Base-by-base conservation (phyloP, 1,140 invertebrate genomes). In the Cheumatopsyche charites region DNA sequence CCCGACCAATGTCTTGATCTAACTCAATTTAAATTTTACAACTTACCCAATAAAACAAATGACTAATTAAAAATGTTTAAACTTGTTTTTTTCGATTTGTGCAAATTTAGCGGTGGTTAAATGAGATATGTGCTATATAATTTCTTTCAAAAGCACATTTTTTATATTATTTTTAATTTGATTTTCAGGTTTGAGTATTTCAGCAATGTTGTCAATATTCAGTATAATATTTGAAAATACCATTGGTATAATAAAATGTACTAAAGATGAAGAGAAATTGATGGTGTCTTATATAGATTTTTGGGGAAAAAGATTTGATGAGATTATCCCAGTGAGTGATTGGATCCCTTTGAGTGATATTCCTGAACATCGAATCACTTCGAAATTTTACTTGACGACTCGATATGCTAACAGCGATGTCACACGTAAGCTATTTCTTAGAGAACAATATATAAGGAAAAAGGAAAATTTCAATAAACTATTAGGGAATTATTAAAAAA, bases 181-280 rank as follows among this genome's bases (percentile, higher is more conserved):
- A 3, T 58, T 70, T 67, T 42, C 17, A 49, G 58, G 45, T 26
- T 67, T 41, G 23, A 42, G 12, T 62, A 67, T 70, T 68, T 47
- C 76, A 47, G 62, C 82, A 83, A 29, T 82, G 66, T 79, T 80
- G 45, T 78, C 74, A 68, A 65, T 78, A 42, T 74, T 80, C 29
- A 84, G 82, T 70, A 69, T 78, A 36, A 77, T 85, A 43, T 82
- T 83, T 70, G 80, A 80, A 21, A 85, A 87, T 75, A 75, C 83
- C 3, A 82, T 89, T 74, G 88, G 87, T 41, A 82, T 84, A 69
- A 77, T 89, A 67, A 89, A 88, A 73, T 78, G 86, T 1, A 86
- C 83, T 76, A 76, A 86, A 61, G 81, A 87, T 68, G 78, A 82
- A 13, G 76, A 83, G 55, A 78, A 75, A 25, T 73, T 88, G 5